Evolutionary conservation across 2,888 invertebrate genomes (phyloP).

Genomic region (Hirtodrosophila confusa): DNA sequence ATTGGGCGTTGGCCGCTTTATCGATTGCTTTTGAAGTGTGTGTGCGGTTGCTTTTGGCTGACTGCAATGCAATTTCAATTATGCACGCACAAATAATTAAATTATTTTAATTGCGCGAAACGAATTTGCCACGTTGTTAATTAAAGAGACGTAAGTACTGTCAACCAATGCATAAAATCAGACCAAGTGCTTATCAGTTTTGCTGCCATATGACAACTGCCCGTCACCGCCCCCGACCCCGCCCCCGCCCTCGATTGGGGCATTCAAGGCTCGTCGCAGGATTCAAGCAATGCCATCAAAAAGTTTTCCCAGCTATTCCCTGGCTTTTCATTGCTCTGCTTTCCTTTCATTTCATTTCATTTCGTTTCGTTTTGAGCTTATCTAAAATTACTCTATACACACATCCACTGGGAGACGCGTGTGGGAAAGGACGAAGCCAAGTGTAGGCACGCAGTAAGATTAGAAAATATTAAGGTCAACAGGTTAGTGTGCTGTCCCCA

Average conservation of each 20-base stretch:
- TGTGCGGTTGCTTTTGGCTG: conserved; percentile 25
- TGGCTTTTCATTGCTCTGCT: conserved; percentile 23
- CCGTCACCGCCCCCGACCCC: not conserved
- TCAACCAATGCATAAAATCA: conserved; percentile 29
- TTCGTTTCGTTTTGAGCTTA: conserved; percentile 67
- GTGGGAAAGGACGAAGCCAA: conserved; percentile 20
- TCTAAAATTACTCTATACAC: conserved; percentile 71
- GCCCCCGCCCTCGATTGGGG: not conserved
- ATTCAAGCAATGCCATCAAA: conserved; percentile 26
- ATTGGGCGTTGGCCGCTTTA: conserved; percentile 73
- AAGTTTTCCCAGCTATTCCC: conserved; percentile 17
- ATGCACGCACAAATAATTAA: conserved; percentile 76
- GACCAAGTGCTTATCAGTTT: conserved; percentile 42
- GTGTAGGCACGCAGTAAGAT: conserved; percentile 68
- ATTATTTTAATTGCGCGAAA: conserved; percentile 71
- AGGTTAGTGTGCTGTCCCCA: conserved; percentile 76
- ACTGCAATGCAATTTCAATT: conserved; percentile 70
- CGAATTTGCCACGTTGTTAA: conserved; percentile 60
- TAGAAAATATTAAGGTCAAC: conserved; percentile 79
- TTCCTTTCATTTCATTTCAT: conserved; percentile 51
- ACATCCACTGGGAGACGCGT: conserved; percentile 28
- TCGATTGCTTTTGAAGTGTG: conserved; percentile 63
- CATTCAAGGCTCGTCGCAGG: conserved; percentile 13
- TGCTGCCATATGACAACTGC: conserved; percentile 28
- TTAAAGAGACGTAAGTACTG: conserved; percentile 46